phyloP scores from a whole-genome alignment of 2,797 vertebrate species.

The Apodemus agrarius region DNA sequence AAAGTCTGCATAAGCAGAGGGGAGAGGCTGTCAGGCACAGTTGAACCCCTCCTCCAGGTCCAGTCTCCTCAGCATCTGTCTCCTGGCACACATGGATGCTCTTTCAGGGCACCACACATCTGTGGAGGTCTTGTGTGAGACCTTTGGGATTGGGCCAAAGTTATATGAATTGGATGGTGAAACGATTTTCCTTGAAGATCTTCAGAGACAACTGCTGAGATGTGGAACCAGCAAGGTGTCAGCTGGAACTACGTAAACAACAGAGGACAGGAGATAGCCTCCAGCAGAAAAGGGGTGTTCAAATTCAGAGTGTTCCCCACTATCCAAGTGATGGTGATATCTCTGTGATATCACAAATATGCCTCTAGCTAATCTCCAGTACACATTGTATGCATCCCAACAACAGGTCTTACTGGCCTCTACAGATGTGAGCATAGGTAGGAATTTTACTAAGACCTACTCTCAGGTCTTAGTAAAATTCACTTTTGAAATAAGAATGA shows the following conservation, averaged over 20 bases:
- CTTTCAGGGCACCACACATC: accelerated
- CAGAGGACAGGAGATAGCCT: accelerated
- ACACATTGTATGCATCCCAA: accelerated
- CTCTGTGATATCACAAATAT: accelerated
- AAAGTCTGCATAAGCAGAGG: accelerated
- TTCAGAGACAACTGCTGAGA: background rate
- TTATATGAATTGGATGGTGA: accelerated
- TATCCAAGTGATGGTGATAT: accelerated
- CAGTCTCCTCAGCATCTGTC: background rate
- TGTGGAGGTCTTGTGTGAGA: accelerated
- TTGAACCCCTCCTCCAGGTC: background rate
- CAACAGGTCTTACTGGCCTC: accelerated
- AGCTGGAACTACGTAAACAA: accelerated
- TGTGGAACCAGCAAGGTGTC: background rate
- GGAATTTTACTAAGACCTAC: accelerated
- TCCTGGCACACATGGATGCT: accelerated
- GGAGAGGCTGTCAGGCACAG: accelerated
- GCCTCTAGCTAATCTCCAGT: background rate
- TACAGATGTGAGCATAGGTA: accelerated
- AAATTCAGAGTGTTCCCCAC: accelerated
- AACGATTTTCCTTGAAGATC: background rate
- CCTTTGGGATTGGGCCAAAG: too few relatives aligned
- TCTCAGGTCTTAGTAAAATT: background rate
- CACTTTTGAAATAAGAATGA: background rate
- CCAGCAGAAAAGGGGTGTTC: background rate